Conservation (phyloP, 1,140 invertebrate species). For the Saxidomus purpurata region DNA sequence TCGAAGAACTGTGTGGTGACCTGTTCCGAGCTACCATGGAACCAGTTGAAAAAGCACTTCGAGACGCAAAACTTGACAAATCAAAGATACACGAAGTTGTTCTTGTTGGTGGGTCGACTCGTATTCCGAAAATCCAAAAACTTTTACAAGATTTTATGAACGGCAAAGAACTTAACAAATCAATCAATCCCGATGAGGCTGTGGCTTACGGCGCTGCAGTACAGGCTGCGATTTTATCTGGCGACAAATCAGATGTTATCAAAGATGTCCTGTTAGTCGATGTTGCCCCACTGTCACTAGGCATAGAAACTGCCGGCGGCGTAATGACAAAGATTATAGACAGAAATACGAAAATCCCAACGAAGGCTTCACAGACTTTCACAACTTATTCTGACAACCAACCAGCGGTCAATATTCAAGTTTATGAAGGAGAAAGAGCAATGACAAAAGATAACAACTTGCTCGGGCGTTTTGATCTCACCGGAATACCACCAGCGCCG, state of each 20-base stretch:
- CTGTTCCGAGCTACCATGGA: conserved; percentile 96
- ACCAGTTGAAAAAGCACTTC: conserved; percentile 97
- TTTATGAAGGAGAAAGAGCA: conserved; percentile 95
- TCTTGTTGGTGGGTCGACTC: conserved; percentile 98
- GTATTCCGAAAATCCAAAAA: conserved; percentile 96
- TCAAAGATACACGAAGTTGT: conserved; percentile 97
- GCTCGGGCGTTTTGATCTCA: too few relatives aligned
- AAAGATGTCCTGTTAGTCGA: conserved; percentile 85
- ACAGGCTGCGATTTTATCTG: too few relatives aligned
- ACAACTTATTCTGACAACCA: conserved; percentile 89
- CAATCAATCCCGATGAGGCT: conserved; percentile 94
- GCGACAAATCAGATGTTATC: too few relatives aligned
- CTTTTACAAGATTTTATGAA: conserved; percentile 95
- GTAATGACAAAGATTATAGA: conserved; percentile 88
- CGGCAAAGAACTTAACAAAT: conserved; percentile 97
- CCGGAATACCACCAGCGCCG: conserved; percentile 92
- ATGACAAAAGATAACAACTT: conserved; percentile 94
- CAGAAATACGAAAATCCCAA: conserved; percentile 83
- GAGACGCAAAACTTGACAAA: conserved; percentile 98
- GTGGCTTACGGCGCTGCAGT: conserved; percentile 91
- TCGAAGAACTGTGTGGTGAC: conserved; percentile 98
- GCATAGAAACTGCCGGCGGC: conserved; percentile 89
- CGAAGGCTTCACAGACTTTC: conserved; percentile 82
- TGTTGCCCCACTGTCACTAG: too few relatives aligned
- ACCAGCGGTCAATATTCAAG: conserved; percentile 90